Evolutionary conservation across 2,888 invertebrate genomes (phyloP).

Genomic region (Agapetus fuscipes): DNA sequence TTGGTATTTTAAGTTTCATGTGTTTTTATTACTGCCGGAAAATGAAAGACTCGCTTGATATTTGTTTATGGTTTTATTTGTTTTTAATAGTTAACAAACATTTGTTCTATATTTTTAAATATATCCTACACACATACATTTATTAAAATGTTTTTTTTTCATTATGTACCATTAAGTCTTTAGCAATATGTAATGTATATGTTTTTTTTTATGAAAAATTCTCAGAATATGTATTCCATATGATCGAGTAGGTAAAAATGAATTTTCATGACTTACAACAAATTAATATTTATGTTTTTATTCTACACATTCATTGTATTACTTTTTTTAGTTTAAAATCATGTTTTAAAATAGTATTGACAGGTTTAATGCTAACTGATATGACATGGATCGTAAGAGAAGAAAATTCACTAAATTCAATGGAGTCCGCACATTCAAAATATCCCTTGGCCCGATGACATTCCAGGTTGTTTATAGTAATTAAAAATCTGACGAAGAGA

Average conservation of each 20-base stretch:
- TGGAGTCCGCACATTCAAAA: not conserved
- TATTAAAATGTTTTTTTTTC: conserved; percentile 18
- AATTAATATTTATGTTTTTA: conserved; percentile 13
- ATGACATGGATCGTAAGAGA: conserved; percentile 16
- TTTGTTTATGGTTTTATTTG: conserved; percentile 19
- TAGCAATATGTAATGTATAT: conserved; percentile 19
- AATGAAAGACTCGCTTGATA: not conserved
- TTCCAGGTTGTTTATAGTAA: too few species aligned
- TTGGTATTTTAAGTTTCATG: not conserved
- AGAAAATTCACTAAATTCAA: not conserved
- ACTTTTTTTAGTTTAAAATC: conserved; percentile 9
- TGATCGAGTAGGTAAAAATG: conserved; percentile 13
- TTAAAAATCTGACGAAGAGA: too few species aligned
- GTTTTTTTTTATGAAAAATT: conserved; percentile 16
- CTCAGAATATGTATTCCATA: conserved; percentile 10
- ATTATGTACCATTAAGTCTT: conserved; percentile 18
- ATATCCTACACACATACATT: conserved; percentile 23
- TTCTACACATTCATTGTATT: conserved; percentile 18
- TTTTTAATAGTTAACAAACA: conserved; percentile 19
- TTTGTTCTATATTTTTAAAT: conserved; percentile 19
- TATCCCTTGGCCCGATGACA: too few species aligned
- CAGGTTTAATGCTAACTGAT: conserved; percentile 18
- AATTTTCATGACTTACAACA: conserved; percentile 13
- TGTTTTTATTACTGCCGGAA: too few species aligned
- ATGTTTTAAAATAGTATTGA: conserved; percentile 16